A percentile compares a stretch with the other conserved stretches of the same genome.
Conservation (phyloP, 2,888 invertebrate species). For the Eurois occulta region DNA sequence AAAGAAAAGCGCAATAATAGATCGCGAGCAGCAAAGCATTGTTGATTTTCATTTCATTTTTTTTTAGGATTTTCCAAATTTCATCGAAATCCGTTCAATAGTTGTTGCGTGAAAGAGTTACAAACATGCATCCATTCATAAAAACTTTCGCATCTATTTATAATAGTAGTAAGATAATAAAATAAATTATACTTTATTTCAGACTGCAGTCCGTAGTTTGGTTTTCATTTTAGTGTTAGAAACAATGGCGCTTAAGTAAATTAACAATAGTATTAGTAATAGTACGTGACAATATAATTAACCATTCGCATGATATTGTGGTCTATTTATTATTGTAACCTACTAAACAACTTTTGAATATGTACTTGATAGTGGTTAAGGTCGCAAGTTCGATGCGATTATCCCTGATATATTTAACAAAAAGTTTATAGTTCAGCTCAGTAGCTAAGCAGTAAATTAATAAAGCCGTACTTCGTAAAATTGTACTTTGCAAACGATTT, state of each 20-base stretch:
- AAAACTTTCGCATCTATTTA: neutral
- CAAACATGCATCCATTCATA: neutral
- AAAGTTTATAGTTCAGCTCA: neutral
- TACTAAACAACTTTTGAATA: neutral
- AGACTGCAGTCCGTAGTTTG: neutral
- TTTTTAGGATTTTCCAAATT: neutral
- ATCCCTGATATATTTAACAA: neutral
- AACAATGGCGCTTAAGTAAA: neutral
- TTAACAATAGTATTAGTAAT: neutral
- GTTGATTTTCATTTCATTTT: neutral
- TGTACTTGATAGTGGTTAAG: neutral
- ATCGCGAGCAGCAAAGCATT: neutral
- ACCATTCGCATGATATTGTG: neutral
- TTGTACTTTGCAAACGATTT: no score
- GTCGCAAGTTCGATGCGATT: neutral
- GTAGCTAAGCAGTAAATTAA: slow-evolving; percentile 5
- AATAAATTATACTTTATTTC: no score
- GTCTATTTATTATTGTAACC: neutral
- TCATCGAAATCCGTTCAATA: neutral
- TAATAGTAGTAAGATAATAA: neutral
- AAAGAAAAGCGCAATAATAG: neutral
- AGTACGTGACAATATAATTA: neutral
- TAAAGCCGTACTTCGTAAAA: neutral
- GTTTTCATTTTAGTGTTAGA: no score
- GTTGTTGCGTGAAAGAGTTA: neutral